phyloP scores from a whole-genome alignment of 1,140 invertebrate species.

The Scaptomyza hsui region DNA sequence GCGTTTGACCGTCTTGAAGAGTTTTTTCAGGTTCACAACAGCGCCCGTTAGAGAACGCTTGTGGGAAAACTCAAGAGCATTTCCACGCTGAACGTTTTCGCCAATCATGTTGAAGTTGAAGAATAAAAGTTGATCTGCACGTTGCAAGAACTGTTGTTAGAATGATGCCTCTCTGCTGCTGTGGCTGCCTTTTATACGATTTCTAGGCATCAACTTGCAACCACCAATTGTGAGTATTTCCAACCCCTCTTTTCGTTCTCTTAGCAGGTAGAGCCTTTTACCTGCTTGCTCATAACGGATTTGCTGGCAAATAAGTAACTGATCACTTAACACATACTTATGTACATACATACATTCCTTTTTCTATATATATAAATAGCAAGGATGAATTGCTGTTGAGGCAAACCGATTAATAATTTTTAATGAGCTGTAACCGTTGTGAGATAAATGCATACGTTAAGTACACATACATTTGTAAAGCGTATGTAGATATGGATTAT shows the following conservation, averaged over 20 bases:
- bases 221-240: not conserved
- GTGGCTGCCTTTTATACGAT: conserved; percentile 51
- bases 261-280: conserved; percentile 16
- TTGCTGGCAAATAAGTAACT: not conserved
- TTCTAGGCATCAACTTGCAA: conserved; percentile 3
- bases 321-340: conserved; percentile 3
- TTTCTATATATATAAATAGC: not conserved
- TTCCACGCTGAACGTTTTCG: conserved; percentile 32
- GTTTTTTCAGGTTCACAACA: conserved; percentile 60
- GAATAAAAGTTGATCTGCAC: conserved; percentile 31
- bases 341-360: not conserved
- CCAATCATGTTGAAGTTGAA: conserved; percentile 47
- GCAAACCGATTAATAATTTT: conserved; percentile 6
- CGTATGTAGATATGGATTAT: not conserved
- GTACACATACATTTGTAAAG: not conserved
- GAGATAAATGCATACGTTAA: not conserved
- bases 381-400: not conserved
- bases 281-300: conserved; percentile 1
- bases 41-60: conserved; percentile 58
- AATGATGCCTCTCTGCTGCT: conserved; percentile 49
- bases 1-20: conserved; percentile 55
- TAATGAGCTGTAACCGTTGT: not conserved
- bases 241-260: conserved; percentile 10
- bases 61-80: conserved; percentile 16
- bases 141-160: conserved; percentile 37